Conservation (phyloP, 1,140 invertebrate genomes). For the Drosophila pandora region DNA sequence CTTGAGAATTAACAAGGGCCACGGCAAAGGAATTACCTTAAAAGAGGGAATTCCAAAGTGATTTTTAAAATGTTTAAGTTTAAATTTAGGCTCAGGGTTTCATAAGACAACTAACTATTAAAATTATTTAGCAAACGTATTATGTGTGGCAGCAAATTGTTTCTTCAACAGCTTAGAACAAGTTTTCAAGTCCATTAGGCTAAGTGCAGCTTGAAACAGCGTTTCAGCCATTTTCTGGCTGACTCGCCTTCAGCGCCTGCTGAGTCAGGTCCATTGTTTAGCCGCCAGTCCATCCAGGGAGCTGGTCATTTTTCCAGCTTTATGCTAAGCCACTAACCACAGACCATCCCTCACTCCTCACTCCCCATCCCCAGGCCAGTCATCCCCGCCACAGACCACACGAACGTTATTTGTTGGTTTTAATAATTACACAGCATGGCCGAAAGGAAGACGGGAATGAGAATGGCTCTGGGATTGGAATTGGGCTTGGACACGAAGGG, state of each 20-base stretch:
- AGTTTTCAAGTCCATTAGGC: background rate
- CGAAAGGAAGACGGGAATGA: slow-evolving; percentile 23
- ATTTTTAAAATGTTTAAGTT: too few relatives aligned
- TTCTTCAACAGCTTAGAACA: background rate
- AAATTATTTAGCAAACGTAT: too few relatives aligned
- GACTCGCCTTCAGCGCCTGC: slow-evolving; percentile 14
- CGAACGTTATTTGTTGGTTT: slow-evolving; percentile 83
- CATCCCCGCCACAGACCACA: slow-evolving; percentile 40
- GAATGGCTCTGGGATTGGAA: slow-evolving; percentile 16
- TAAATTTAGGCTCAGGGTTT: too few relatives aligned
- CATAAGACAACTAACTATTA: too few relatives aligned
- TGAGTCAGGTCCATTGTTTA: slow-evolving; percentile 45
- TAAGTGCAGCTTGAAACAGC: background rate
- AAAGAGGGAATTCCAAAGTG: too few relatives aligned
- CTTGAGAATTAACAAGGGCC: background rate
- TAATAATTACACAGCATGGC: slow-evolving; percentile 77
- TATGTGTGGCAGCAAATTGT: background rate
- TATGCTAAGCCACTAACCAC: slow-evolving; percentile 50
- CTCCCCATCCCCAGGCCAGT: slow-evolving; percentile 18
- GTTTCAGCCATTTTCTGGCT: slow-evolving; percentile 32
- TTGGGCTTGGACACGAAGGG: background rate
- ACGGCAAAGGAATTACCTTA: background rate
- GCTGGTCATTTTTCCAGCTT: slow-evolving; percentile 60
- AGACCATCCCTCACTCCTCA: slow-evolving; percentile 12
- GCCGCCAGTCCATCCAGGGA: slow-evolving; percentile 27